Percentiles rank a stretch among this genome's conserved stretches.
Evolutionary conservation across 2,797 vertebrate species (phyloP).

Genomic region (Choloepus didactylus): DNA sequence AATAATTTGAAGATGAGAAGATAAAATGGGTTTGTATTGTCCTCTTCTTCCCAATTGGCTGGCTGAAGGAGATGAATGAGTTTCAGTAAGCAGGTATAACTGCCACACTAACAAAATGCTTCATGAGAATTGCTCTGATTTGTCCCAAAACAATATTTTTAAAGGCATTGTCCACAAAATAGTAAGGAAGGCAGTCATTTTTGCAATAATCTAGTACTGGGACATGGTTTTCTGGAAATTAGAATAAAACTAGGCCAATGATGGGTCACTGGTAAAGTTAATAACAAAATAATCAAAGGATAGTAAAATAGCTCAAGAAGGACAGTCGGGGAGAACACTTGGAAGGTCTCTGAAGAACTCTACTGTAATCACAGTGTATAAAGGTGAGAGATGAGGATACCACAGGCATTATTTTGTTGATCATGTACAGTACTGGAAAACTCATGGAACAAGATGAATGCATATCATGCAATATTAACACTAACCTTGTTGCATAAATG

Average conservation of each 20-base stretch:
- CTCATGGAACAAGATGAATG: slow-evolving; percentile 56
- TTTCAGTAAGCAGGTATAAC: slow-evolving; percentile 45
- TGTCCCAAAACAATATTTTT: slow-evolving; percentile 31
- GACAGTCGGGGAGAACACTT: slow-evolving; percentile 45
- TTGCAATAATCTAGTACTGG: slow-evolving; percentile 65
- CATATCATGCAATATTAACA: slow-evolving; percentile 59
- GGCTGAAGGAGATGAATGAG: slow-evolving; percentile 51
- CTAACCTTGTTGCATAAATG: slow-evolving; percentile 68
- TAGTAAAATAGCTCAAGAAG: slow-evolving; percentile 52
- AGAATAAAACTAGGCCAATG: slow-evolving; percentile 73
- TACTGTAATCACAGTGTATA: slow-evolving; percentile 59
- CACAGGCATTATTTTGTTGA: slow-evolving; percentile 65
- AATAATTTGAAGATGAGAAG: slow-evolving; percentile 72
- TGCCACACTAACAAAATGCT: slow-evolving; percentile 36
- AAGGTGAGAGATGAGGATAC: slow-evolving; percentile 27
- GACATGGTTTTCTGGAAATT: slow-evolving; percentile 73
- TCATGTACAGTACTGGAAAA: slow-evolving; percentile 66
- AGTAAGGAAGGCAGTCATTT: slow-evolving; percentile 72
- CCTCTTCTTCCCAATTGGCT: slow-evolving; percentile 51
- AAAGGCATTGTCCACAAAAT: slow-evolving; percentile 34
- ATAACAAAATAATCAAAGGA: slow-evolving; percentile 13
- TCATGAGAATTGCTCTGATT: slow-evolving; percentile 58
- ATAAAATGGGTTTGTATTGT: slow-evolving; percentile 38
- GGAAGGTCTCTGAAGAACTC: slow-evolving; percentile 53
- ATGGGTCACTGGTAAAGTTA: slow-evolving; percentile 19